Evolutionary conservation across 1,140 invertebrate species (phyloP).

Genomic region (Aradophagus sp.): DNA sequence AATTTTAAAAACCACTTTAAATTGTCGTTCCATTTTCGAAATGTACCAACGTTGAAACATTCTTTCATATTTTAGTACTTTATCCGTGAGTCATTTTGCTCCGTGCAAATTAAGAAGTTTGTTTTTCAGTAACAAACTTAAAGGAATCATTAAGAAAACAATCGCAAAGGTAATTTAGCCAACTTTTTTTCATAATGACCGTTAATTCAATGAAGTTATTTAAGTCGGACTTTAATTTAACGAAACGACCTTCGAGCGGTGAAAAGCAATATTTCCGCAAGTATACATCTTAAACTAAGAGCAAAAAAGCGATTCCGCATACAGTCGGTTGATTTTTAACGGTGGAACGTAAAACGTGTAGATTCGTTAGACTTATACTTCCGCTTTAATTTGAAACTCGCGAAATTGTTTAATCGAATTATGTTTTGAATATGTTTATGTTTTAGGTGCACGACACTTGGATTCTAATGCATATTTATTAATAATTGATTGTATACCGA

Average conservation of each 20-base stretch:
- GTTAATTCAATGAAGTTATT: conserved; percentile 10
- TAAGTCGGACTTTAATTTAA: conserved; percentile 7
- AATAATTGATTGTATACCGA: conserved; percentile 4
- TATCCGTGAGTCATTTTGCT: too few relatives aligned
- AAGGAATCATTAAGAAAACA: background rate
- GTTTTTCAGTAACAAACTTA: too few relatives aligned
- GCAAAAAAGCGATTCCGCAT: conserved; percentile 1
- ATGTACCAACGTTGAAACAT: too few relatives aligned
- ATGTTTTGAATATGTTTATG: too few relatives aligned
- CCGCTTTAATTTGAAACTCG: conserved; percentile 17
- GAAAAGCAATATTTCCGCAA: conserved; percentile 18
- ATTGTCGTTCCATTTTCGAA: too few relatives aligned
- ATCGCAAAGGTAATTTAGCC: background rate
- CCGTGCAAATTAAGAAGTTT: too few relatives aligned
- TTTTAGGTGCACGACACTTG: background rate
- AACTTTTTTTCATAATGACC: conserved; percentile 10
- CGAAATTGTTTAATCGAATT: conserved; percentile 13
- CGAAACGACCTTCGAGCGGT: conserved; percentile 8
- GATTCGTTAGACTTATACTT: conserved; percentile 7
- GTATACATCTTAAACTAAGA: conserved; percentile 14
- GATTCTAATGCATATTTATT: conserved; percentile 1
- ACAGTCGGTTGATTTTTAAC: conserved; percentile 12
- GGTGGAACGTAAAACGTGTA: conserved; percentile 3
- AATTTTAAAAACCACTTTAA: too few relatives aligned
- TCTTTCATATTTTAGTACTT: too few relatives aligned